A percentile compares a stretch with the other conserved stretches of the same genome.
phyloP scores from a whole-genome alignment of 1,140 invertebrate genomes.

The Brachionus sp. region DNA sequence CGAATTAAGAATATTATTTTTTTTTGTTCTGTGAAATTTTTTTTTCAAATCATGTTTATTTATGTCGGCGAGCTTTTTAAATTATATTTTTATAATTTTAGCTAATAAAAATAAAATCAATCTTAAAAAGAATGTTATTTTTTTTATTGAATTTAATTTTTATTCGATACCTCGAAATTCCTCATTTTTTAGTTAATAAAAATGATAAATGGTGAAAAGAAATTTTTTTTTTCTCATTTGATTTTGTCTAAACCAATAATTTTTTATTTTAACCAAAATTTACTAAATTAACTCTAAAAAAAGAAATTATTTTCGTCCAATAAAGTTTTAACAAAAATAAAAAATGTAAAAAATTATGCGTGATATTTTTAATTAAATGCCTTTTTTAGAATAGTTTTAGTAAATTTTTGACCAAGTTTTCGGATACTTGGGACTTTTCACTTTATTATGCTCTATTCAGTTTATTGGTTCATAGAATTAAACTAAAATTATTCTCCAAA shows the following conservation, averaged over 20 bases:
- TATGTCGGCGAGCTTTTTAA: background rate
- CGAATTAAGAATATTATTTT: background rate
- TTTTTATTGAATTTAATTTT: too few relatives aligned
- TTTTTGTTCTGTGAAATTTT: background rate
- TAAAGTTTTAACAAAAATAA: background rate
- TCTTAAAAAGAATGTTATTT: background rate
- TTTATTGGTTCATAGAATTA: slow-evolving; percentile 21
- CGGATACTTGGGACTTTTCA: slow-evolving; percentile 17
- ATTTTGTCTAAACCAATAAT: background rate
- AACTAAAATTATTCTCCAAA: background rate
- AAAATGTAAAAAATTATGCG: slow-evolving; percentile 9
- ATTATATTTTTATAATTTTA: background rate
- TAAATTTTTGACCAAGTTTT: slow-evolving; percentile 17
- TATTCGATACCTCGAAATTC: too few relatives aligned
- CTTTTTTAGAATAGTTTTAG: slow-evolving; percentile 3
- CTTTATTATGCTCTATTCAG: slow-evolving; percentile 9
- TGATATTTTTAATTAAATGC: slow-evolving; percentile 22
- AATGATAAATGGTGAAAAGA: too few relatives aligned
- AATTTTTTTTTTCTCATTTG: too few relatives aligned
- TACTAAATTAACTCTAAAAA: background rate
- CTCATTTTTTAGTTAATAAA: too few relatives aligned
- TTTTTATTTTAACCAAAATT: background rate
- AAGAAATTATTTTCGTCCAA: background rate
- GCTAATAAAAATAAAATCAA: background rate
- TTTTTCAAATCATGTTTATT: background rate